phyloP scores from a whole-genome alignment of 2,888 invertebrate genomes.

The Acleris literana region DNA sequence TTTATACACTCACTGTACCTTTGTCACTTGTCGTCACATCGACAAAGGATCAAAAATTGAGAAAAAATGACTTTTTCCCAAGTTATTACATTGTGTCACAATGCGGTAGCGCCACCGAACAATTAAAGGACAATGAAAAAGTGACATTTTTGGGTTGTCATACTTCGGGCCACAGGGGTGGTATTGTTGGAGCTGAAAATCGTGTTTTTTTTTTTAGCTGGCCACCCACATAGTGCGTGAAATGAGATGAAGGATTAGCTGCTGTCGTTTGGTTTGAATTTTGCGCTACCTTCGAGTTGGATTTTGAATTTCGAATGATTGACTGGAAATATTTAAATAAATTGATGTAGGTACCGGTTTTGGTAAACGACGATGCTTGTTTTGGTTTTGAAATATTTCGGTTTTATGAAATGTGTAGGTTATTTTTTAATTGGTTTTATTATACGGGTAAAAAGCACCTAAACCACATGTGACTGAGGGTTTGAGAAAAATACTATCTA shows the following conservation, averaged over 20 bases:
- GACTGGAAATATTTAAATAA: slow-evolving; percentile 21
- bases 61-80: slow-evolving; percentile 71
- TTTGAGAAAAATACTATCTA: too few relatives aligned
- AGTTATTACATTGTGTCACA: slow-evolving; percentile 58
- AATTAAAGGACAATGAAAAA: slow-evolving; percentile 61
- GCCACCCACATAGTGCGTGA: slow-evolving; percentile 65
- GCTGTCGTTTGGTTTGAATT: slow-evolving; percentile 47
- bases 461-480: too few relatives aligned
- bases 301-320: slow-evolving; percentile 31
- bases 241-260: slow-evolving; percentile 60
- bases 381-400: too few relatives aligned
- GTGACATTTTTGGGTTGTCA: slow-evolving; percentile 70
- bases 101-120: slow-evolving; percentile 76
- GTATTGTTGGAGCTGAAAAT: slow-evolving; percentile 39
- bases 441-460: too few relatives aligned
- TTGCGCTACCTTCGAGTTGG: slow-evolving; percentile 29
- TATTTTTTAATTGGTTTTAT: too few relatives aligned
- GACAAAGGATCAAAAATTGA: slow-evolving; percentile 35
- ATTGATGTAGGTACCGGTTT: not conserved
- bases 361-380: too few relatives aligned
- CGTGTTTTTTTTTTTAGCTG: slow-evolving; percentile 48
- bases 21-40: slow-evolving; percentile 59
- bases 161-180: slow-evolving; percentile 59
- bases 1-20: slow-evolving; percentile 58
- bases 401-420: too few relatives aligned